Evolutionary conservation across 2,888 invertebrate genomes (phyloP).

Genomic region (Eilema depressum): DNA sequence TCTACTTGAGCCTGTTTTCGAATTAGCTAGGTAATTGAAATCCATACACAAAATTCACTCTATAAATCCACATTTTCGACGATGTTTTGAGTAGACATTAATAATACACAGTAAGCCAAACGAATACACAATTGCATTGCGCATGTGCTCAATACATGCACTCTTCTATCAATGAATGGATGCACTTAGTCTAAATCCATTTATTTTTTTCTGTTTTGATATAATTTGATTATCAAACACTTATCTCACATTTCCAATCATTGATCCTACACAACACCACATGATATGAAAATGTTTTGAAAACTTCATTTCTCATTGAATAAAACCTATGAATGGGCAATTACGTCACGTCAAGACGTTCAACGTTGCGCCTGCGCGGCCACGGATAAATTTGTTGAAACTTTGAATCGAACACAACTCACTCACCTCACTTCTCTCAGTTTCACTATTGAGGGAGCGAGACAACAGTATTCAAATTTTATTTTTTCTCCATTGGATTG

Average conservation of each 20-base stretch:
- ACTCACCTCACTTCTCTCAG: slow-evolving; percentile 14
- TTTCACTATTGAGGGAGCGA: slow-evolving; percentile 24
- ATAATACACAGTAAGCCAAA: slow-evolving; percentile 55
- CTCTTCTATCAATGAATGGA: slow-evolving; percentile 81
- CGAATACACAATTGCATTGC: slow-evolving; percentile 71
- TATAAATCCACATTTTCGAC: slow-evolving; percentile 63
- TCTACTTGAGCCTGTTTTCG: slow-evolving; percentile 80
- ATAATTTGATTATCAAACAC: slow-evolving; percentile 34
- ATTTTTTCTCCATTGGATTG: background rate
- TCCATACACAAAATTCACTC: slow-evolving; percentile 61
- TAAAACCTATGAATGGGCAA: slow-evolving; percentile 86
- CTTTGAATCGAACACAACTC: slow-evolving; percentile 25
- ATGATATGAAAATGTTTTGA: slow-evolving; percentile 73
- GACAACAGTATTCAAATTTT: slow-evolving; percentile 12
- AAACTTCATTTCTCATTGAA: slow-evolving; percentile 78
- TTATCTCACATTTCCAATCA: slow-evolving; percentile 47
- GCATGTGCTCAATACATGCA: slow-evolving; percentile 79
- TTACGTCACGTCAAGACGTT: slow-evolving; percentile 83
- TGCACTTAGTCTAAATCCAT: slow-evolving; percentile 66
- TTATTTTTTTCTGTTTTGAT: slow-evolving; percentile 46
- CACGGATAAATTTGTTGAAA: slow-evolving; percentile 50
- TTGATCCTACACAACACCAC: slow-evolving; percentile 53
- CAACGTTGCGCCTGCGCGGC: slow-evolving; percentile 79
- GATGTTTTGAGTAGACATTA: slow-evolving; percentile 56
- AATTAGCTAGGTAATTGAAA: slow-evolving; percentile 62